A percentile compares a stretch with the other conserved stretches of the same genome.
Conservation (phyloP, 2,888 invertebrate genomes). For the Neoitamus cyanurus region DNA sequence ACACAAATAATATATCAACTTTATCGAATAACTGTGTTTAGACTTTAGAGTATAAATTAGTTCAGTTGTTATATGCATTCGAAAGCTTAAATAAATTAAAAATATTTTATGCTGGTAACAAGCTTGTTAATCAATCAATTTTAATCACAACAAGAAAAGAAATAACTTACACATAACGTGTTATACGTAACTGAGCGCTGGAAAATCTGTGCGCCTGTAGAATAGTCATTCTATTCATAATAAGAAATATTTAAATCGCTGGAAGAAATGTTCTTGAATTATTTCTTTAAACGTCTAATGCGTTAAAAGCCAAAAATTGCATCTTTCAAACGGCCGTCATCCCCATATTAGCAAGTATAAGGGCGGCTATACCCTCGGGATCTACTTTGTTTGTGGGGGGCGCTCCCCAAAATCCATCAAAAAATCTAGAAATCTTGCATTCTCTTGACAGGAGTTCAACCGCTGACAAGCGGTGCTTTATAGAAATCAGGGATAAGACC, state of each 20-base stretch:
- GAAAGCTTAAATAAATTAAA: too few relatives aligned
- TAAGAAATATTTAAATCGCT: background rate
- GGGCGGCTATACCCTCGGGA: background rate
- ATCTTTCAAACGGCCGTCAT: background rate
- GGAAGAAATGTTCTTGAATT: background rate
- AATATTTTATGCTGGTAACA: too few relatives aligned
- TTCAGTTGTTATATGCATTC: too few relatives aligned
- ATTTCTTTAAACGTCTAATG: background rate
- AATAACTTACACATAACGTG: too few relatives aligned
- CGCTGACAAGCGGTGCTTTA: constrained; percentile 19
- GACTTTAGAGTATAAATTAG: too few relatives aligned
- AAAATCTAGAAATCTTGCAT: constrained; percentile 14
- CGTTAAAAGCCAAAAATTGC: background rate
- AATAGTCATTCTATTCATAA: too few relatives aligned
- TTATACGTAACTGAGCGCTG: too few relatives aligned
- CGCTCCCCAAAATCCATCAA: background rate
- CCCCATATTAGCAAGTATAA: background rate
- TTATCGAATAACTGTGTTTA: too few relatives aligned
- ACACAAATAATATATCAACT: too few relatives aligned
- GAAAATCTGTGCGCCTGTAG: too few relatives aligned
- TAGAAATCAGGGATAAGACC: constrained; percentile 1
- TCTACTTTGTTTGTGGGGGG: background rate
- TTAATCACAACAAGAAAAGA: too few relatives aligned
- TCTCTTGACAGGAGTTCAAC: constrained; percentile 4
- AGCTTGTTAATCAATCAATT: too few relatives aligned